These are phyloP conservation scores for Albula goreensis DNA, from an alignment of 2,113 vertebrate species.

Conservation along the genomic window DNA sequence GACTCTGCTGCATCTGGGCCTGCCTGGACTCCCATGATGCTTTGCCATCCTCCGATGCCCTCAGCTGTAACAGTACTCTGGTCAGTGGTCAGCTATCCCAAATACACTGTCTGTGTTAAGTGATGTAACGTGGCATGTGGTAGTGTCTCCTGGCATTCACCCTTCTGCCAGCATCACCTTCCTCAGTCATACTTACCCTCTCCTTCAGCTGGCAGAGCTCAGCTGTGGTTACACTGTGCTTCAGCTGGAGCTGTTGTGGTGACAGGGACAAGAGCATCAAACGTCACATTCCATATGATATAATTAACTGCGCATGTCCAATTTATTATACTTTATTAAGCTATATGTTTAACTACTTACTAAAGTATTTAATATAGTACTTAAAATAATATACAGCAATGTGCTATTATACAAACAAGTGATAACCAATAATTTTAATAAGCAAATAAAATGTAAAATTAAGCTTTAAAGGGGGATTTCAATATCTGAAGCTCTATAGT, in stretches of 20 bases:
- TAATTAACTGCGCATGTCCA: not conserved
- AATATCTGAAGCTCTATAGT: too few relatives aligned
- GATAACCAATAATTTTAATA: too few relatives aligned
- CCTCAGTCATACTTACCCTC: slow-evolving; percentile 66
- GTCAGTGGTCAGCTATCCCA: slow-evolving; percentile 19
- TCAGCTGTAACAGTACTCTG: slow-evolving; percentile 62
- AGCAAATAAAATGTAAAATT: too few relatives aligned
- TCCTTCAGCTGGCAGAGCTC: slow-evolving; percentile 83
- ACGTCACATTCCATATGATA: not conserved
- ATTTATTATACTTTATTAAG: not conserved
- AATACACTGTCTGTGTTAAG: not conserved
- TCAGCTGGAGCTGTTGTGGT: slow-evolving; percentile 77
- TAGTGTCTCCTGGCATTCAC: too few relatives aligned
- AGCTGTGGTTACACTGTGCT: slow-evolving; percentile 75
- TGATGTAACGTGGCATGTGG: not conserved
- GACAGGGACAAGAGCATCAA: slow-evolving; percentile 11
- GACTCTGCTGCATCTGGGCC: slow-evolving; percentile 75
- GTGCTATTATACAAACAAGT: too few relatives aligned
- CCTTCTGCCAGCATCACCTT: too few relatives aligned
- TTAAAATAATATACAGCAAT: too few relatives aligned
- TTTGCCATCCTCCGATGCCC: slow-evolving; percentile 70
- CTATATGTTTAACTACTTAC: too few relatives aligned
- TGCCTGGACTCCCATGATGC: slow-evolving; percentile 74
- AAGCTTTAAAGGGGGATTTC: too few relatives aligned
- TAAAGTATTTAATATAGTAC: too few relatives aligned